Evolutionary conservation across 92 coral and sea anemone genomes (phyloP).

Genomic region (Parazoanthus darwini): DNA sequence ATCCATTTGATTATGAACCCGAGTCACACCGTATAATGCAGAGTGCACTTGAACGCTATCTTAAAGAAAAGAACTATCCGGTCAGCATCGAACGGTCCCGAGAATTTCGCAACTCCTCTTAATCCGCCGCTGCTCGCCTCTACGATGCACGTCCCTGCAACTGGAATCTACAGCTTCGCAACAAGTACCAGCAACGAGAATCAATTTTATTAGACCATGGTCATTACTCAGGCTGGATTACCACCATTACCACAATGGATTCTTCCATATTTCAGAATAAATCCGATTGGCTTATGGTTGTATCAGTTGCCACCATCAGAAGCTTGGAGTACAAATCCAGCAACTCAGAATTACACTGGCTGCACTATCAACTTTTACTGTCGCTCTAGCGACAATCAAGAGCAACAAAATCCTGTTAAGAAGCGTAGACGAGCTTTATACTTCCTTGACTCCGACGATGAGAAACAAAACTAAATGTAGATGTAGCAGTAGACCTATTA

Average conservation of each 20-base stretch:
- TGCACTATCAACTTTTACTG: neutral
- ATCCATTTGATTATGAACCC: neutral
- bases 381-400: neutral
- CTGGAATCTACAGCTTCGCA: too few relatives aligned
- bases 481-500: too few relatives aligned
- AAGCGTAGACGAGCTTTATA: neutral
- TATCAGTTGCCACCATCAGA: neutral
- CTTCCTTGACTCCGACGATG: conserved; percentile 3
- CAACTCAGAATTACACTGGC: neutral
- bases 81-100: too few relatives aligned
- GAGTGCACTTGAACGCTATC: too few relatives aligned
- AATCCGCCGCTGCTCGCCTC: neutral
- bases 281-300: neutral
- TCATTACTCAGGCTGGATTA: too few relatives aligned
- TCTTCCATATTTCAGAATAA: conserved; percentile 2
- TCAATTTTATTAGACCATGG: neutral
- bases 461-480: neutral
- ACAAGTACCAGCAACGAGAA: neutral
- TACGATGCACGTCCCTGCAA: neutral
- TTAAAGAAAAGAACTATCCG: too few relatives aligned
- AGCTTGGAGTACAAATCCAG: neutral
- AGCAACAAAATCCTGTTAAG: too few relatives aligned
- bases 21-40: too few relatives aligned
- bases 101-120: neutral
- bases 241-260: neutral